These are phyloP conservation scores for Drosophila paracracens DNA, from an alignment of 2,888 invertebrate genomes.

Conservation along the genomic window DNA sequence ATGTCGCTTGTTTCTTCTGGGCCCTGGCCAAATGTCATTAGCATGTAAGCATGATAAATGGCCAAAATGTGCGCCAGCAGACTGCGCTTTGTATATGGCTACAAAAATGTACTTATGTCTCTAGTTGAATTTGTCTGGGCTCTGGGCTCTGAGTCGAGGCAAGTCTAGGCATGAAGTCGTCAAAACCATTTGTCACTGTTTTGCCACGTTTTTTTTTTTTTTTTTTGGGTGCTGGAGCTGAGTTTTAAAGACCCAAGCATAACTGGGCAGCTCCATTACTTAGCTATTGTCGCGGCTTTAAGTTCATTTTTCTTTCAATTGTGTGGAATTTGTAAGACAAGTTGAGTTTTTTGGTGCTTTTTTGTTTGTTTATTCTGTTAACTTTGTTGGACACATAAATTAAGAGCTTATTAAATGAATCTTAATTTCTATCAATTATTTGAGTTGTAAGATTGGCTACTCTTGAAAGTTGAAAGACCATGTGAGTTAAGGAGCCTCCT, in stretches of 20 bases:
- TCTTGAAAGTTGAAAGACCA: neutral
- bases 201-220: slow-evolving; percentile 48
- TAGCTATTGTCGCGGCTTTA: slow-evolving; percentile 46
- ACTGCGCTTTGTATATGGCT: slow-evolving; percentile 35
- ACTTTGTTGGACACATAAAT: neutral
- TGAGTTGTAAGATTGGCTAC: neutral
- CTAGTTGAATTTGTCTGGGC: slow-evolving; percentile 18
- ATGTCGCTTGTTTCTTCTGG: slow-evolving; percentile 42
- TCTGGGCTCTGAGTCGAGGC: slow-evolving; percentile 6
- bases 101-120: slow-evolving; percentile 32
- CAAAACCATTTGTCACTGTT: slow-evolving; percentile 75
- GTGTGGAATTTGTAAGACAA: slow-evolving; percentile 16
- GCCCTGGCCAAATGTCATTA: slow-evolving; percentile 71
- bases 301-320: slow-evolving; percentile 37
- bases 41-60: slow-evolving; percentile 80
- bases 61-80: slow-evolving; percentile 54
- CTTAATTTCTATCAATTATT: neutral
- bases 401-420: neutral
- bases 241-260: slow-evolving; percentile 30
- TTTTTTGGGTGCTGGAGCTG: slow-evolving; percentile 4
- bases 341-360: neutral
- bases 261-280: slow-evolving; percentile 17
- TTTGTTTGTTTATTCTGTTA: neutral
- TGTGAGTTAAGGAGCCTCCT: neutral
- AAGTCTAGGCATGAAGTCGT: slow-evolving; percentile 70